These are phyloP conservation scores for Zapornia atra DNA, from an alignment of 2,113 vertebrate genomes.

Conservation along the genomic window DNA sequence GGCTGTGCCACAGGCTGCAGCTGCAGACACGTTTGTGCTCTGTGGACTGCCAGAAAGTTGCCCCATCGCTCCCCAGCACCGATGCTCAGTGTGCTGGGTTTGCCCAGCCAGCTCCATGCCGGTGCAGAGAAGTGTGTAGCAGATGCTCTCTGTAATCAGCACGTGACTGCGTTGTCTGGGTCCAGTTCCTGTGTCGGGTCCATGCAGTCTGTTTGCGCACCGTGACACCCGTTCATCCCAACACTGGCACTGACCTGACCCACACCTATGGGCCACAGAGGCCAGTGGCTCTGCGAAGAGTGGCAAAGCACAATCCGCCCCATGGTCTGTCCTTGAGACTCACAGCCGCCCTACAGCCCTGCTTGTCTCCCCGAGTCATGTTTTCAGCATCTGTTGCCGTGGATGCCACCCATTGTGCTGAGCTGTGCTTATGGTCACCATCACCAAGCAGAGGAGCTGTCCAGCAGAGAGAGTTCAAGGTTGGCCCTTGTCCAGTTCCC, in stretches of 20 bases:
- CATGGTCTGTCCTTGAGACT: background rate
- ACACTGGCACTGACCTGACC: background rate
- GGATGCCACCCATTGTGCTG: background rate
- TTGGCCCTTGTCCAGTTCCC: background rate
- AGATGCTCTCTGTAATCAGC: background rate
- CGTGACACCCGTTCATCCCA: accelerated
- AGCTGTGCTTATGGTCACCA: accelerated
- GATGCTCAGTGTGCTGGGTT: background rate
- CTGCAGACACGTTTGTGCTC: background rate
- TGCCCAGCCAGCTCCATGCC: accelerated
- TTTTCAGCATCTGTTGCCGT: background rate
- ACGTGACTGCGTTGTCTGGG: accelerated
- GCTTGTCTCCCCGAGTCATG: accelerated
- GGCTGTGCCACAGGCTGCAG: background rate
- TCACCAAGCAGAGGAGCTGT: too few species aligned
- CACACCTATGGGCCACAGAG: accelerated
- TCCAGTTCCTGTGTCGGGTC: background rate
- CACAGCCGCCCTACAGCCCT: background rate
- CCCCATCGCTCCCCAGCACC: accelerated
- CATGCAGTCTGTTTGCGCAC: background rate
- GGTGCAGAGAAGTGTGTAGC: accelerated
- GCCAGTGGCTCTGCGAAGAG: background rate
- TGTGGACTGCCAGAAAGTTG: background rate
- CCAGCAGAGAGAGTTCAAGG: background rate
- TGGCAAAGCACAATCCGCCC: too few species aligned